Conservation (phyloP, 2,113 vertebrate genomes). For the Todiramphus chloris region DNA sequence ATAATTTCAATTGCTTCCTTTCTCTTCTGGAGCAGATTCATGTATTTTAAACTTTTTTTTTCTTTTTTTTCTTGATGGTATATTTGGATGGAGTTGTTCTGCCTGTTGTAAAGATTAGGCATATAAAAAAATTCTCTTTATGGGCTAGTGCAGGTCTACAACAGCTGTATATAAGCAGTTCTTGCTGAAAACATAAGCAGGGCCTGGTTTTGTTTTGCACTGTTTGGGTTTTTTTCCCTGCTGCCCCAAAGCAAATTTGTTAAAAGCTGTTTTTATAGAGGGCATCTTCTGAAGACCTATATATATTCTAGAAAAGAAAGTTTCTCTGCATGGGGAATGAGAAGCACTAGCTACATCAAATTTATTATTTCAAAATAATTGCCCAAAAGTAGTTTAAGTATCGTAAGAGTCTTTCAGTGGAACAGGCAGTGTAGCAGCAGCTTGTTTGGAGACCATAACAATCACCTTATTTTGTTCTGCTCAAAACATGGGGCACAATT, state of each 20-base stretch:
- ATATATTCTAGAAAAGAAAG: neutral
- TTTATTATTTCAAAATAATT: constrained; percentile 24
- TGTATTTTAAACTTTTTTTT: neutral
- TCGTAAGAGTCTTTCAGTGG: neutral
- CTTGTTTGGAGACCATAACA: neutral
- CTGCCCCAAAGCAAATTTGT: neutral
- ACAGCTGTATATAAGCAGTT: neutral
- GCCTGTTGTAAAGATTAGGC: neutral
- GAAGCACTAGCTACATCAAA: neutral
- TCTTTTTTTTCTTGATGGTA: neutral
- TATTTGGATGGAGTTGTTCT: neutral
- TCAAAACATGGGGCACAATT: neutral
- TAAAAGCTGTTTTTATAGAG: neutral
- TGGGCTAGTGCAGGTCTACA: neutral
- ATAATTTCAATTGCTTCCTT: neutral
- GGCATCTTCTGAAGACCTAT: neutral
- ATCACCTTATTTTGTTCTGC: neutral
- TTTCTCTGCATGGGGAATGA: neutral
- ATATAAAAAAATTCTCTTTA: neutral
- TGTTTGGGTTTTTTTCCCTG: neutral
- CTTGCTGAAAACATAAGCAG: neutral
- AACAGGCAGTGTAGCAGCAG: neutral
- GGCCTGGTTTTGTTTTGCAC: neutral
- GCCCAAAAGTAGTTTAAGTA: neutral
- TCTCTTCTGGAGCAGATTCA: neutral